A percentile compares a stretch with the other conserved stretches of the same genome.
These are phyloP conservation scores for Emydoidea blandingii DNA, from an alignment of 2,797 vertebrate species.

Conservation along the genomic window DNA sequence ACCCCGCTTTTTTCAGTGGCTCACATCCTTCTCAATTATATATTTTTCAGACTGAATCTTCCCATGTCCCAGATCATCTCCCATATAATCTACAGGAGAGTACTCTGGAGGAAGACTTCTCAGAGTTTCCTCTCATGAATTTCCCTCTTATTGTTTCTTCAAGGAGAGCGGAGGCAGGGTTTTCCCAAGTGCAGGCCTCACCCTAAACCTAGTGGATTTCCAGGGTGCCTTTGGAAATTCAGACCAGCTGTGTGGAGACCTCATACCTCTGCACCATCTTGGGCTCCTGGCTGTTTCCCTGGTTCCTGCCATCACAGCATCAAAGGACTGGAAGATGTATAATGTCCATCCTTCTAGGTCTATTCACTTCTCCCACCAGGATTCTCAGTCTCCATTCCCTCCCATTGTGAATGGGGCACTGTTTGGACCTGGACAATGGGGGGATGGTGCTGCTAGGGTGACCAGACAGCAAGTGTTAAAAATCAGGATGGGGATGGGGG, in stretches of 20 bases:
- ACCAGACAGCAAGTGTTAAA: too few species aligned
- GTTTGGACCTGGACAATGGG: not conserved
- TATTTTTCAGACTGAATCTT: not conserved
- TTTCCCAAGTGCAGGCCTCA: fast-evolving
- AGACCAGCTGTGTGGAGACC: not conserved
- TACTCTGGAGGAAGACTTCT: not conserved
- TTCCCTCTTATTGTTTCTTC: not conserved
- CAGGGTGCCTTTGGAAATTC: not conserved
- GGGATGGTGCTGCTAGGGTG: fast-evolving
- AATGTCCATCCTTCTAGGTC: not conserved
- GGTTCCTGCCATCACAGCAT: fast-evolving
- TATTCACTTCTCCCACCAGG: not conserved
- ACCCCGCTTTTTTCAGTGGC: not conserved
- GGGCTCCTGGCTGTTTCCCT: not conserved
- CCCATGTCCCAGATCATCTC: not conserved
- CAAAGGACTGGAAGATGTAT: not conserved
- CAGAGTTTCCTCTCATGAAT: not conserved
- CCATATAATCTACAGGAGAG: not conserved
- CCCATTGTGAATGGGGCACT: not conserved
- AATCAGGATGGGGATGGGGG: too few species aligned
- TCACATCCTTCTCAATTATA: not conserved
- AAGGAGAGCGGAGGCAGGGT: fast-evolving
- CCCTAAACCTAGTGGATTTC: not conserved
- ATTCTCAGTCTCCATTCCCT: not conserved
- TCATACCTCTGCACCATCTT: not conserved